These are phyloP conservation scores for Drymodes brunneopygia DNA, from an alignment of 2,113 vertebrate genomes.

Conservation along the genomic window DNA sequence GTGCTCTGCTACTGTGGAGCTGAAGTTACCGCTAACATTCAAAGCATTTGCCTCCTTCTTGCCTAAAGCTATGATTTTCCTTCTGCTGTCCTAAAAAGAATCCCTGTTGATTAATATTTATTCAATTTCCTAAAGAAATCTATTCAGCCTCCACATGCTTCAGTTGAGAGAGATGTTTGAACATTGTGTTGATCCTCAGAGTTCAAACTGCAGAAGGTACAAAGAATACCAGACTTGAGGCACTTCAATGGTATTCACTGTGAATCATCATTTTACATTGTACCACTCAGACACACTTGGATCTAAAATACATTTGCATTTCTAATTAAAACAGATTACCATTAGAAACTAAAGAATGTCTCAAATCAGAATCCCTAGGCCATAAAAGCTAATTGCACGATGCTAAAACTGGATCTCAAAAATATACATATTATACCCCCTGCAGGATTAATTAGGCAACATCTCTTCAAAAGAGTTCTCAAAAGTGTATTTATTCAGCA, in stretches of 20 bases:
- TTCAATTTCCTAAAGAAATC: constrained; percentile 5
- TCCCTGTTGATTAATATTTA: constrained; percentile 39
- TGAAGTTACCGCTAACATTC: neutral
- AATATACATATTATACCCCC: constrained; percentile 62
- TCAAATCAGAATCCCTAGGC: constrained; percentile 58
- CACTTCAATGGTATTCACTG: neutral
- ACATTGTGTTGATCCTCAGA: constrained; percentile 4
- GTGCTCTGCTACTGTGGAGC: neutral
- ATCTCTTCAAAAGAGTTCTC: constrained; percentile 52
- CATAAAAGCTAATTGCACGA: constrained; percentile 52
- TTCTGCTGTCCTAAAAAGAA: constrained; percentile 4
- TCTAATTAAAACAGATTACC: constrained; percentile 56
- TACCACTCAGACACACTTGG: constrained; percentile 13
- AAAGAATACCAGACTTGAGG: constrained; percentile 27
- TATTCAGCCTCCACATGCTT: constrained; percentile 14
- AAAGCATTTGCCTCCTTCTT: neutral
- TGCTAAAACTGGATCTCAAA: constrained; percentile 59
- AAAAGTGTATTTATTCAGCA: constrained; percentile 59
- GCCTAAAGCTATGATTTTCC: constrained; percentile 18
- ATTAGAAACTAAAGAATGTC: constrained; percentile 38
- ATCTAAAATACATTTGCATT: constrained; percentile 52
- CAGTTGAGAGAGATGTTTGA: neutral
- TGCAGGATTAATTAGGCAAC: constrained; percentile 64
- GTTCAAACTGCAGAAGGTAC: constrained; percentile 31
- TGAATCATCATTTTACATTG: constrained; percentile 45